Percentiles rank a stretch among this genome's conserved stretches.
Conservation (phyloP, 2,797 vertebrate species). For the Sus cebifrons region DNA sequence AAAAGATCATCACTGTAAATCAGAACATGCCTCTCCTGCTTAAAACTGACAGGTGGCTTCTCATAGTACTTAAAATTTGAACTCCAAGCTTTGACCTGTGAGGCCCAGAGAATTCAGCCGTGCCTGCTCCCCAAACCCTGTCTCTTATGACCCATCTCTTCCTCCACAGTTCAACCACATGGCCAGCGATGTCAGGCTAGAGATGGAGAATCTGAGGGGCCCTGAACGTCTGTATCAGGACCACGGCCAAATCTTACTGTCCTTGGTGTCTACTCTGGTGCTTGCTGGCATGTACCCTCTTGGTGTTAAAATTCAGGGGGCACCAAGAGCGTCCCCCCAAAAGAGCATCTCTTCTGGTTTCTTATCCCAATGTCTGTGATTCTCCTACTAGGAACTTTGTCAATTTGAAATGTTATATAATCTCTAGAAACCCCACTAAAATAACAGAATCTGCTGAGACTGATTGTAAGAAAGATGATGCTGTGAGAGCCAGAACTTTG, state of each 20-base stretch:
- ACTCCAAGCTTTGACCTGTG: neutral
- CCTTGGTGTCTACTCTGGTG: neutral
- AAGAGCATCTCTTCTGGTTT: neutral
- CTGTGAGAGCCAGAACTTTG: neutral
- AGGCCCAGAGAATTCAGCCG: neutral
- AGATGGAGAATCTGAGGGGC: neutral
- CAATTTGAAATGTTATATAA: neutral
- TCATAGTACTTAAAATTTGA: neutral
- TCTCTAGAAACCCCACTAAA: slow-evolving; percentile 10
- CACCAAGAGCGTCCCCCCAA: neutral
- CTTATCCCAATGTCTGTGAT: neutral
- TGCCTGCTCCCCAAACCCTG: neutral
- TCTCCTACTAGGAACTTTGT: neutral
- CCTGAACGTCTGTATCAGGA: neutral
- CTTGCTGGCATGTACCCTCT: neutral
- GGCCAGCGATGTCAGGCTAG: neutral
- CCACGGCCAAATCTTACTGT: neutral
- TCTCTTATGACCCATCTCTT: neutral
- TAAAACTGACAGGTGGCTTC: neutral
- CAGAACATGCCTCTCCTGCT: neutral
- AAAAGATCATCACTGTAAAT: neutral
- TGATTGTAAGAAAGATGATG: neutral
- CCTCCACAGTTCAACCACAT: neutral
- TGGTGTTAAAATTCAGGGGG: neutral
- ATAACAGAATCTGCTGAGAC: neutral